Conservation (phyloP, 2,888 invertebrate species). For the Cactoblastis cactorum region DNA sequence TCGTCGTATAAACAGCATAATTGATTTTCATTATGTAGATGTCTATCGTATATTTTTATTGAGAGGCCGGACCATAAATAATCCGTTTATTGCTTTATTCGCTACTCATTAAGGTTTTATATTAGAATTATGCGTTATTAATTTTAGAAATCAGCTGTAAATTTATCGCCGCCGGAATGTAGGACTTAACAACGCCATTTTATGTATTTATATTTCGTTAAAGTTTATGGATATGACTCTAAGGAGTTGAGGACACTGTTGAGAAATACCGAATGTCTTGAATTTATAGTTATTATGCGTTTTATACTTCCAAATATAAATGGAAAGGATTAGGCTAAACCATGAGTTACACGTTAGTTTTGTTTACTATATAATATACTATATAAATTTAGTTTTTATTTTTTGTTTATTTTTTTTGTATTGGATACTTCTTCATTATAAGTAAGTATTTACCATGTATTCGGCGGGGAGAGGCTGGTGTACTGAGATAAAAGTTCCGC, state of each 20-base stretch:
- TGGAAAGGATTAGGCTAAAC: too few relatives aligned
- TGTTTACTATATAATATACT: too few relatives aligned
- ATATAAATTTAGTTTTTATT: too few relatives aligned
- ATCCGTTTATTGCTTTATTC: conserved; percentile 68
- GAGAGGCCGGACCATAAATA: conserved; percentile 50
- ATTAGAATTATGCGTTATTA: conserved; percentile 70
- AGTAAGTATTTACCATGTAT: too few relatives aligned
- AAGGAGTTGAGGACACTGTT: background rate
- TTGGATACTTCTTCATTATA: too few relatives aligned
- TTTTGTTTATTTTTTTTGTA: too few relatives aligned
- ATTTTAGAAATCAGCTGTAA: conserved; percentile 66
- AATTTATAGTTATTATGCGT: background rate
- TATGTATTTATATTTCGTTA: conserved; percentile 34
- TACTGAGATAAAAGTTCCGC: too few relatives aligned
- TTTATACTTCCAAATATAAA: too few relatives aligned
- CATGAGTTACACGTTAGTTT: too few relatives aligned
- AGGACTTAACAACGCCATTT: conserved; percentile 36
- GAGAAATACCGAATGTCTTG: background rate
- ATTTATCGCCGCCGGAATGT: conserved; percentile 50
- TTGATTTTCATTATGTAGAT: conserved; percentile 52
- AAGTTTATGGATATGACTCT: background rate
- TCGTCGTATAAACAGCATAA: conserved; percentile 45
- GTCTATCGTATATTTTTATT: conserved; percentile 51
- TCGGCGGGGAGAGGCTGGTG: too few relatives aligned
- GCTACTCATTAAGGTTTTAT: conserved; percentile 72